A percentile compares a stretch with the other conserved stretches of the same genome.
Evolutionary conservation across 2,113 vertebrate genomes (phyloP).

Genomic region (Myotis lucifugus): DNA sequence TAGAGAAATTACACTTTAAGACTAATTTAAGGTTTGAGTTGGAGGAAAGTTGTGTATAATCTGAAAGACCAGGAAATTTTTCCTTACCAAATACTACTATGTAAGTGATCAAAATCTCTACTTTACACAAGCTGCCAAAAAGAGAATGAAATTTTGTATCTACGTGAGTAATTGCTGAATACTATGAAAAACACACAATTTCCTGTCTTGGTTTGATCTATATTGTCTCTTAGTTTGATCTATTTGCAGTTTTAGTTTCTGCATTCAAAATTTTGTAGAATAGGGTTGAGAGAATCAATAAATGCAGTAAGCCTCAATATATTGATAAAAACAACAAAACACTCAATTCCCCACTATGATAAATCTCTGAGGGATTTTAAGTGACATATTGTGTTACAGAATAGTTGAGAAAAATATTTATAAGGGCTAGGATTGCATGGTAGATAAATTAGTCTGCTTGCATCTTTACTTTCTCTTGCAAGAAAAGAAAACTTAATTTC

Average conservation of each 20-base stretch:
- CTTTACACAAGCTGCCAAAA: background rate
- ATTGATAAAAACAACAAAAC: conserved; percentile 2
- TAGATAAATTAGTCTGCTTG: background rate
- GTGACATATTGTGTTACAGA: background rate
- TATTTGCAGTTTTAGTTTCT: background rate
- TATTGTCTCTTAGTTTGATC: background rate
- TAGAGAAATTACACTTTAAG: background rate
- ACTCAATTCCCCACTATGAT: background rate
- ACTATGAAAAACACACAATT: background rate
- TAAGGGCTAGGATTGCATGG: background rate
- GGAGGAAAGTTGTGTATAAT: background rate
- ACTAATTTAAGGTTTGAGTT: background rate
- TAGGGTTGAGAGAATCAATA: background rate
- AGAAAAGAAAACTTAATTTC: background rate
- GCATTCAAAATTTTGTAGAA: background rate
- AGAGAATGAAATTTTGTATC: background rate
- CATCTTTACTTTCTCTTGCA: background rate
- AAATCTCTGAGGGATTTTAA: background rate
- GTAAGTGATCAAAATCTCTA: background rate
- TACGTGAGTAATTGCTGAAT: background rate
- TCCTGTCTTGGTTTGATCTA: background rate
- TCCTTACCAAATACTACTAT: background rate
- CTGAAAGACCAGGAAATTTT: background rate
- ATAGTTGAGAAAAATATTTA: background rate
- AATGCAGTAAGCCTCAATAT: background rate